A percentile compares a stretch with the other conserved stretches of the same genome.
These are phyloP conservation scores for Philotrypesis tridentata DNA, from an alignment of 1,140 invertebrate species.

Conservation along the genomic window DNA sequence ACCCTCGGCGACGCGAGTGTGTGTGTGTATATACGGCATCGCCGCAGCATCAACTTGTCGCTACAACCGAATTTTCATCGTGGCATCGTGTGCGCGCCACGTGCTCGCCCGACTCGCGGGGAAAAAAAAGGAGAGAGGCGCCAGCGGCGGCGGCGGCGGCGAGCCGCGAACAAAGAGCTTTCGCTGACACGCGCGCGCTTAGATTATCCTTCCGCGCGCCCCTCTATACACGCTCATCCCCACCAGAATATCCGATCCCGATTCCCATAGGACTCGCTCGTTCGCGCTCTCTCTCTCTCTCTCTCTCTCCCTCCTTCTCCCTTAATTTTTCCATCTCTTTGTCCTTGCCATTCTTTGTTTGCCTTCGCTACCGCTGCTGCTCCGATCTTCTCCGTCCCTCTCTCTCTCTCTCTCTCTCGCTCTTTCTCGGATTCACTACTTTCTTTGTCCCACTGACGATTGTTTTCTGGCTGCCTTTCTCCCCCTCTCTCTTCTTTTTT, in stretches of 20 bases:
- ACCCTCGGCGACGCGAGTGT: not conserved
- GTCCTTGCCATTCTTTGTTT: slow-evolving; percentile 41
- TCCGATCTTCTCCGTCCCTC: not conserved
- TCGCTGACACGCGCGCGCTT: slow-evolving; percentile 37
- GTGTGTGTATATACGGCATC: too few relatives aligned
- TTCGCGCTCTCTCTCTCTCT: slow-evolving; percentile 38
- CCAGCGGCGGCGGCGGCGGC: slow-evolving; percentile 9
- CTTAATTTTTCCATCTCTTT: slow-evolving; percentile 47
- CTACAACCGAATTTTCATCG: not conserved
- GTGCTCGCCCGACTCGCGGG: too few relatives aligned
- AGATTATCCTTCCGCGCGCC: slow-evolving; percentile 35
- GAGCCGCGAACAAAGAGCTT: slow-evolving; percentile 48
- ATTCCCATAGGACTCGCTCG: slow-evolving; percentile 34
- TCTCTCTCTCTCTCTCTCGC: slow-evolving; percentile 29
- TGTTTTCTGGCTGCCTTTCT: slow-evolving; percentile 20
- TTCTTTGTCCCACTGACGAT: slow-evolving; percentile 41
- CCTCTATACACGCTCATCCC: not conserved
- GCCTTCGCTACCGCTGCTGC: not conserved
- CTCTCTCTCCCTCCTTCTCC: slow-evolving; percentile 40
- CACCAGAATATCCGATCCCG: slow-evolving; percentile 7
- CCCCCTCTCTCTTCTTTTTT: not conserved
- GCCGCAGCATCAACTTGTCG: slow-evolving; percentile 25
- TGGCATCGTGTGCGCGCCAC: not conserved
- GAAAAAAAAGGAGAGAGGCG: not conserved
- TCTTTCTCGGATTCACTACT: too few relatives aligned